Evolutionary conservation across 2,797 vertebrate genomes (phyloP), one percentile per base, ranked within the genome.

Genomic region (Brachymystax lenok): DNA sequence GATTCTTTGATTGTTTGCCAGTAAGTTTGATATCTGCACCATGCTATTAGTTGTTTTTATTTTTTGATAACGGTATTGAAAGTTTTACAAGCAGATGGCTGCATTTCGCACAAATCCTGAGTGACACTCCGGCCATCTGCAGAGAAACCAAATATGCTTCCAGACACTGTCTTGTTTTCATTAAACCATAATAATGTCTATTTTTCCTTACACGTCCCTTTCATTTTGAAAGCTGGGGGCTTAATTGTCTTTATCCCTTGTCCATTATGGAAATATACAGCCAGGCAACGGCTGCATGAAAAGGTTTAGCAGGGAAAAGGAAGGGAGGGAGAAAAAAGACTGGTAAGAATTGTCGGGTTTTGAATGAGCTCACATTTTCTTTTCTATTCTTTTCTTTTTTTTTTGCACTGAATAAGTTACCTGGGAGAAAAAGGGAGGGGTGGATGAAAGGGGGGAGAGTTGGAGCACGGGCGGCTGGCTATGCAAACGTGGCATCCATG

Each of bases 211-310:
- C 70, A 74, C 77, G 83, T 83, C 76, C 75, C 82, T 86, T 90
- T 86, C 85, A 90, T 89, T 89, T 87, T 83, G 35, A 91, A 89
- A 86, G 69, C 77, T n/a, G n/a, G 12, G 54, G 82, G 83, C 88
- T 91, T 93, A 93, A 93, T 92, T 92, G 87, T 90, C 86, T 89
- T 90, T 88, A 90, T 91, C 79, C 90, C 86, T 90, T 92, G 92
- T 94, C 93, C 91, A 84, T 94, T 87, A 92, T 19, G 73, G 80
- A 87, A 89, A 83, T 80, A 80, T 75, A 73, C 76, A 77, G 79
- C 82, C 4, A 79, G 63, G 76, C 71, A 77, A 71, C 69, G n/a
- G 76, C 77, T 80, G 51, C 75, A 78, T 74, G 82, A 74, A 87
- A 85, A 84, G 77, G 79, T 85, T 86, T 76, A 84, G 81, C 84